Evolutionary conservation across 2,797 vertebrate genomes (phyloP).

Genomic region (Cossypha niveicapilla): DNA sequence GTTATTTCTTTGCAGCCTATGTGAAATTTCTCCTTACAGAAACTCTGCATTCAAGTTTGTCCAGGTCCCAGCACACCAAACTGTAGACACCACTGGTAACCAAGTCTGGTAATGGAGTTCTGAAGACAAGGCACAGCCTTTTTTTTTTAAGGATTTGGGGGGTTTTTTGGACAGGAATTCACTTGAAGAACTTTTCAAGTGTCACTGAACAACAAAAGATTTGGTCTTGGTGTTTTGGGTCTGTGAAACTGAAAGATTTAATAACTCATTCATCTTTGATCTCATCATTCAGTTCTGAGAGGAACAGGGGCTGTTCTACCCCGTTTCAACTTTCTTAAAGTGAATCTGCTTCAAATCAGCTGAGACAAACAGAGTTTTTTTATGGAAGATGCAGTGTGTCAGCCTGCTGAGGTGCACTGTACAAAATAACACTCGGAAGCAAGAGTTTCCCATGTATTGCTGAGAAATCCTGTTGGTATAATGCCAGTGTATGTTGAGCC

Average conservation of each 20-base stretch:
- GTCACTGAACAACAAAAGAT: neutral
- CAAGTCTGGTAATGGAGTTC: neutral
- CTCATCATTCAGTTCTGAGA: neutral
- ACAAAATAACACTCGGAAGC: neutral
- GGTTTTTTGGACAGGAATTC: neutral
- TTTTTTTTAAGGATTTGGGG: fast-evolving
- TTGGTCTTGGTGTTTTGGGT: neutral
- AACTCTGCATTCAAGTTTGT: neutral
- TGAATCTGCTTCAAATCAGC: neutral
- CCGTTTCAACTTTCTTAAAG: neutral
- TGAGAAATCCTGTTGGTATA: neutral
- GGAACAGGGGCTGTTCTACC: neutral
- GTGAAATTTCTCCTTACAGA: neutral
- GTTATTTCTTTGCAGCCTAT: neutral
- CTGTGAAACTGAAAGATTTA: neutral
- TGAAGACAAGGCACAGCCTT: neutral
- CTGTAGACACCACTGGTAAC: neutral
- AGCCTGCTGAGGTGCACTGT: neutral
- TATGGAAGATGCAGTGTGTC: neutral
- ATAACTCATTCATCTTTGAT: neutral
- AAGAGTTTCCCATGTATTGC: neutral
- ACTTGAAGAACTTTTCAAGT: neutral
- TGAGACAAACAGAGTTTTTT: neutral
- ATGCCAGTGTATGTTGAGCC: neutral
- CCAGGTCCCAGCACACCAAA: neutral